Percentiles rank a stretch among this genome's conserved stretches.
These are phyloP conservation scores for Lysandra bellargus DNA, from an alignment of 2,888 invertebrate genomes.

Conservation along the genomic window DNA sequence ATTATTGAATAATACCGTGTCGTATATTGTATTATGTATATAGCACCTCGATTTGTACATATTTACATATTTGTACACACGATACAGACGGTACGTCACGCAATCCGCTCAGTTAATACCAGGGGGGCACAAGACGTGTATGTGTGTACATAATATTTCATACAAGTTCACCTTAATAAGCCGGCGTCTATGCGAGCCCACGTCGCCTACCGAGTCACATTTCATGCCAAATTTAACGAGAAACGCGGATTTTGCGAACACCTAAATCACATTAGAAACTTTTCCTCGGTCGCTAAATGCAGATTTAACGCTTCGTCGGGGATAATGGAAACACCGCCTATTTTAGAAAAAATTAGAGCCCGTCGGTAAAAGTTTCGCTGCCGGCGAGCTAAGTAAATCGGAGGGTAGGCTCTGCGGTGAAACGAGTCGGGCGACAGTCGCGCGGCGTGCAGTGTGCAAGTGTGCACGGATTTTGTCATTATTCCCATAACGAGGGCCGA, in stretches of 20 bases:
- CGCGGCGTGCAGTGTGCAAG: constrained; percentile 22
- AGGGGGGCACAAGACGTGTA: constrained; percentile 22
- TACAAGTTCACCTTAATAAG: constrained; percentile 56
- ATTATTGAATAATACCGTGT: background rate
- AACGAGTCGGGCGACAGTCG: background rate
- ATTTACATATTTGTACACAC: constrained; percentile 17
- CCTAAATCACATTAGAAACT: constrained; percentile 34
- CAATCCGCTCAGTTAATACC: constrained; percentile 27
- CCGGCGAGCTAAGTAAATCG: background rate
- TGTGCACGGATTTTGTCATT: constrained; percentile 52
- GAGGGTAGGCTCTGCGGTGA: background rate
- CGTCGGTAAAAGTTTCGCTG: background rate
- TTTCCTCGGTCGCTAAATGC: constrained; percentile 2
- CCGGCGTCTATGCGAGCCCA: constrained; percentile 55
- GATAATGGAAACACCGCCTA: constrained; percentile 22
- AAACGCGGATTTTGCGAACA: constrained; percentile 38
- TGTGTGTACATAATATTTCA: constrained; percentile 37
- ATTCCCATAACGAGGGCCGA: constrained; percentile 75
- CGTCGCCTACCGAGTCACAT: constrained; percentile 48
- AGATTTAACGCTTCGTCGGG: constrained; percentile 15
- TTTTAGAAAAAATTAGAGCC: constrained; percentile 9
- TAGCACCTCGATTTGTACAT: constrained; percentile 16
- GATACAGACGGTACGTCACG: constrained; percentile 13
- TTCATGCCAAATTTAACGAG: constrained; percentile 50
- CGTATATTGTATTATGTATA: constrained; percentile 1